These are phyloP conservation scores for Scaptomyza pallida DNA, from an alignment of 1,140 invertebrate genomes.

Conservation along the genomic window DNA sequence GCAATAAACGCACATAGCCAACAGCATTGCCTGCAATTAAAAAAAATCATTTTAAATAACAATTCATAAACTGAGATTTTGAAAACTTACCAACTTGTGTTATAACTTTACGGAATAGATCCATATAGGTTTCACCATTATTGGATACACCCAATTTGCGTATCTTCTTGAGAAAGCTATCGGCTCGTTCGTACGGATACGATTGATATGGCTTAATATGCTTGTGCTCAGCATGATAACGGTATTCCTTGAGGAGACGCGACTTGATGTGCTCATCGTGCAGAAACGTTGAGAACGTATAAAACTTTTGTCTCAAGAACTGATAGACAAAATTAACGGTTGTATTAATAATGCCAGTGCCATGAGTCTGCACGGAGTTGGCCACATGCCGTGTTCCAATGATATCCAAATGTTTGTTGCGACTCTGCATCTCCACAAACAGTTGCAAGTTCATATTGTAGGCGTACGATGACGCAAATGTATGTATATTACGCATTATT, in stretches of 20 bases:
- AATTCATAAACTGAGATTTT: too few species aligned
- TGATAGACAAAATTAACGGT: conserved; percentile 99
- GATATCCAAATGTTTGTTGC: conserved; percentile 97
- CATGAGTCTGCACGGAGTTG: conserved; percentile 98
- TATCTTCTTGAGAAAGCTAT: conserved; percentile 97
- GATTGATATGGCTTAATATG: conserved; percentile 84
- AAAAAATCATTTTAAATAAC: too few species aligned
- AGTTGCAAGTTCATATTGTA: conserved; percentile 99
- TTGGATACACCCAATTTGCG: conserved; percentile 93
- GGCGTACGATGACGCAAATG: conserved; percentile 96
- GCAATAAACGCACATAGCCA: conserved; percentile 97
- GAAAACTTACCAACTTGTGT: conserved; percentile 92
- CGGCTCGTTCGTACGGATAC: conserved; percentile 95
- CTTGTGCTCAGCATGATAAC: conserved; percentile 88
- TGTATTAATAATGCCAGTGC: conserved; percentile 98
- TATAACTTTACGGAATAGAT: conserved; percentile 96
- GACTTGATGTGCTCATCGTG: conserved; percentile 99
- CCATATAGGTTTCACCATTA: conserved; percentile 94
- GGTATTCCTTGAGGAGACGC: conserved; percentile 94
- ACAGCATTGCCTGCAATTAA: conserved; percentile 93
- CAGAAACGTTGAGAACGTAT: conserved; percentile 98
- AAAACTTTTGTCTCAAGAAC: conserved; percentile 97
- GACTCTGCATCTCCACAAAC: conserved; percentile 96
- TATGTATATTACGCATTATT: conserved; percentile 98
- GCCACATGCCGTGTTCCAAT: conserved; percentile 98